Base-by-base conservation (phyloP, 2,797 vertebrate species). In the Melanotaenia parkinsoni region DNA sequence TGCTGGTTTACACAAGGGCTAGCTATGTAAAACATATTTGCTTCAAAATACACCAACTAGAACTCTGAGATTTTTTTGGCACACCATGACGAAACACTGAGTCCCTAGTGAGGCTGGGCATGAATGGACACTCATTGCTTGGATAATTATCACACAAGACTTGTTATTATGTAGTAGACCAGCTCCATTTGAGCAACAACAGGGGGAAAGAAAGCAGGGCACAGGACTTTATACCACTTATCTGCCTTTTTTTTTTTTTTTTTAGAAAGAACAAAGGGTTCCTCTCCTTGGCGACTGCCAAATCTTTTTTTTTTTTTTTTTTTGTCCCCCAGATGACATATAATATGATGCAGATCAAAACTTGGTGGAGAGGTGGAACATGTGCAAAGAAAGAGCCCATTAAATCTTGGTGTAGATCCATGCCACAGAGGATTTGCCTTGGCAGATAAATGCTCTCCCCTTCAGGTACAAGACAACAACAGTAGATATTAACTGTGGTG, bases 271-370 rank as follows among this genome's bases (percentile, higher is more conserved):
- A 80, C 24, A 38, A 85, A 76, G 76, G 70, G 67, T 81, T 45
- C 72, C 77, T 81, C 72, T 82, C 67, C 81, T 58, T 80, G 67
- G 73, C 85, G 75, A 81, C 83, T 81, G 79, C 59, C 78, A 71
- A 47, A 77, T 43, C 14, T 43, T 59, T 86, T 88, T 61, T 62
- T 28, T 28, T 28, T 28, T 26, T 2, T 26, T 30, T 30, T 5
- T 30, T 30, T 30, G 3, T 28, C 28, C 74, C 74, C 22, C n/a
- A 24, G 50, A 24, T 22, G 22, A 10, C n/a, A 53, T 9, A 24
- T 24, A 51, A 51, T 51, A 51, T 51, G 24, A 51, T 51, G 51
- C 24, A 54, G 51, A 26, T 14, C 26, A 22, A 51, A 51, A 54
- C 24, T 28, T 26, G 12, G 26, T 14, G 51, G 4, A 26, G 12